A percentile compares a stretch with the other conserved stretches of the same genome.
Conservation (phyloP, 2,888 invertebrate genomes). For the Nomada fucata region DNA sequence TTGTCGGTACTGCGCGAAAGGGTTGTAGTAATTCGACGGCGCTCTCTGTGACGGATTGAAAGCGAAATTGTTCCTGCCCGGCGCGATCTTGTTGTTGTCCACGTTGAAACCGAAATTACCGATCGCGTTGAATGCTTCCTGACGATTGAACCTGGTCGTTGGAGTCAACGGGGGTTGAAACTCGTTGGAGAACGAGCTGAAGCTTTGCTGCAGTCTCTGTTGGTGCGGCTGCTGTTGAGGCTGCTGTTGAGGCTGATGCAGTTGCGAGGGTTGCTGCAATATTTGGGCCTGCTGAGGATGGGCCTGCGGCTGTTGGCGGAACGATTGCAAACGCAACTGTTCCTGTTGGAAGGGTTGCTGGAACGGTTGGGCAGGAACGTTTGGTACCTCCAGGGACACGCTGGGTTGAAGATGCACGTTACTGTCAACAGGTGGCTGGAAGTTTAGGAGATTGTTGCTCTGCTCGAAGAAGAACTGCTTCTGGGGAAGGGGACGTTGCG, state of each 20-base stretch:
- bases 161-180: conserved; percentile 82
- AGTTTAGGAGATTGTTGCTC: conserved; percentile 68
- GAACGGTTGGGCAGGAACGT: conserved; percentile 72
- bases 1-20: conserved; percentile 67
- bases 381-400: conserved; percentile 79
- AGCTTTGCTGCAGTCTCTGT: conserved; percentile 78
- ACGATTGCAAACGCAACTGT: conserved; percentile 65
- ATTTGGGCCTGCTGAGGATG: conserved; percentile 76
- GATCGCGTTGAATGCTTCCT: conserved; percentile 81
- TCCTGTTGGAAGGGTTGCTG: conserved; percentile 73
- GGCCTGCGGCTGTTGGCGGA: conserved; percentile 46
- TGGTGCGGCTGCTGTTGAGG: conserved; percentile 76
- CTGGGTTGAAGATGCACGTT: conserved; percentile 80
- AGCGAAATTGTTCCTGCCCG: conserved; percentile 69
- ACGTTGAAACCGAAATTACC: conserved; percentile 88
- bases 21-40: conserved; percentile 75
- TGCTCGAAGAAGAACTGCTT: conserved; percentile 72
- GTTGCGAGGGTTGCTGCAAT: conserved; percentile 56
- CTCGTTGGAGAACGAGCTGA: conserved; percentile 74
- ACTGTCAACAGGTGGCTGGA: conserved; percentile 70
- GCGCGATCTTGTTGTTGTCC: conserved; percentile 69
- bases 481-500: conserved; percentile 69
- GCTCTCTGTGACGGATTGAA: conserved; percentile 74
- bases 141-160: conserved; percentile 80
- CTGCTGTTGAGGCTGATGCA: conserved; percentile 67